Conservation (phyloP, 2,113 vertebrate species). For the Piaya cayana region DNA sequence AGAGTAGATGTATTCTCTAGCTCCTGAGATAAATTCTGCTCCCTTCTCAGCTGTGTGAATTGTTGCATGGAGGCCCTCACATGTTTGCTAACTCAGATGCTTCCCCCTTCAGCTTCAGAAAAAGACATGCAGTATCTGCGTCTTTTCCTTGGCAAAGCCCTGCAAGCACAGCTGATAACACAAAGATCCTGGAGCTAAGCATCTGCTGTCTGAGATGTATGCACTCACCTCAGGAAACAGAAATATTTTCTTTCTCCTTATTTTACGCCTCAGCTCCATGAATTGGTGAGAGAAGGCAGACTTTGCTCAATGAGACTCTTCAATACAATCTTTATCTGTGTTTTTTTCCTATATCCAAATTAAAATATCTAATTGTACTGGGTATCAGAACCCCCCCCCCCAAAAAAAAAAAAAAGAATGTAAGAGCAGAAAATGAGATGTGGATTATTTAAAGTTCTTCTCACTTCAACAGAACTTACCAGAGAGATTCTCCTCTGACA, state of each 20-base stretch:
- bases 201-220: background rate
- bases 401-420: too few relatives aligned
- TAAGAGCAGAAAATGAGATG: background rate
- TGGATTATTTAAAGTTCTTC: background rate
- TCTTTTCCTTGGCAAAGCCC: background rate
- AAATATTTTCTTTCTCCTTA: background rate
- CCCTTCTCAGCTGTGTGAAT: background rate
- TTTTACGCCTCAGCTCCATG: background rate
- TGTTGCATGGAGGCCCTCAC: background rate
- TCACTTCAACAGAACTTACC: background rate
- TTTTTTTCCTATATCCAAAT: background rate
- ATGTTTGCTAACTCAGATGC: background rate
- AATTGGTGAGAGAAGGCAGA: background rate
- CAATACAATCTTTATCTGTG: background rate
- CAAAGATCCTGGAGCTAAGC: background rate
- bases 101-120: background rate
- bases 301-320: background rate
- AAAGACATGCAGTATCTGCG: rapidly evolving
- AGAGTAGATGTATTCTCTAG: background rate
- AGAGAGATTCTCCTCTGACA: background rate
- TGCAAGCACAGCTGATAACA: background rate
- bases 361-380: background rate
- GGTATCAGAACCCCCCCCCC: background rate
- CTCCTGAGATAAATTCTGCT: background rate
- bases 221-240: background rate